Percentiles rank a stretch among this genome's conserved stretches.
phyloP scores from a whole-genome alignment of 2,113 vertebrate species.

The Pachypanchax playfairii region DNA sequence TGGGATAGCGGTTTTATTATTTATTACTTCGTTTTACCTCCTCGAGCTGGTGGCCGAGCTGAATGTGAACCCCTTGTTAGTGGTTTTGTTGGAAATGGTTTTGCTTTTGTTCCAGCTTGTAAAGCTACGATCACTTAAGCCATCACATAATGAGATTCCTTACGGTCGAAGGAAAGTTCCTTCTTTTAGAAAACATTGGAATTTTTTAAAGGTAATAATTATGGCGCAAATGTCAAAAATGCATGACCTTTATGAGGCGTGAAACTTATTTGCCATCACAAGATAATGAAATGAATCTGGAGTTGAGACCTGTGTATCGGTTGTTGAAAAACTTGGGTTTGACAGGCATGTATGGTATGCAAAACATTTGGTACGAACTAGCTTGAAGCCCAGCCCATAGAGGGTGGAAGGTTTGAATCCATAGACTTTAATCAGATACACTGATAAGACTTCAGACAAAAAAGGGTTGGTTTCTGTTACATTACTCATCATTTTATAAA shows the following conservation, averaged over 20 bases:
- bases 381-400: not conserved
- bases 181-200: not conserved
- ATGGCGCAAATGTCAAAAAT: not conserved
- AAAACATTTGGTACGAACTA: constrained; percentile 18
- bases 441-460: not conserved
- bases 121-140: constrained; percentile 16
- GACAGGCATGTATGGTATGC: constrained; percentile 19
- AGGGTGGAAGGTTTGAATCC: constrained; percentile 3
- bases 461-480: too few species aligned
- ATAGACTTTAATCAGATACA: constrained; percentile 6
- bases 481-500: too few species aligned
- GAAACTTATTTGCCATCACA: not conserved
- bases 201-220: not conserved
- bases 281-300: not conserved
- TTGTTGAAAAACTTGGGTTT: constrained; percentile 28
- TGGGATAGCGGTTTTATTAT: constrained; percentile 56
- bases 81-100: constrained; percentile 43
- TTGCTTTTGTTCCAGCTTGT: constrained; percentile 28
- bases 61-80: constrained; percentile 57
- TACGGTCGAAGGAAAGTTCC: not conserved
- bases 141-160: constrained; percentile 22
- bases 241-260: not conserved
- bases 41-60: constrained; percentile 25
- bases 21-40: constrained; percentile 47
- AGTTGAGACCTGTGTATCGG: constrained; percentile 8